Evolutionary conservation across 1,140 invertebrate species (phyloP).

Genomic region (Tetramorium simillimum): DNA sequence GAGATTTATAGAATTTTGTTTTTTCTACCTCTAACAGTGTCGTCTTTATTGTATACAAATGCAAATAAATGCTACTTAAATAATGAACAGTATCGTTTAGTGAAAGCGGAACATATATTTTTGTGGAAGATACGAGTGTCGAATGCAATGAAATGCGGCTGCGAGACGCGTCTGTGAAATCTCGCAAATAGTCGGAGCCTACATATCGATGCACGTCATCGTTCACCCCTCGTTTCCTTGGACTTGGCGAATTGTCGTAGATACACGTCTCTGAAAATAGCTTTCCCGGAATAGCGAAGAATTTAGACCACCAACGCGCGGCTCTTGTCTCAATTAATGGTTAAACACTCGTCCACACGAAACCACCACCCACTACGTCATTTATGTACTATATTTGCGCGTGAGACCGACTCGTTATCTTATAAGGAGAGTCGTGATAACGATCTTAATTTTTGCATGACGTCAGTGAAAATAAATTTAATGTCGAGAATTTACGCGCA

Average conservation of each 20-base stretch:
- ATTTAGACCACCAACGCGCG: conserved; percentile 77
- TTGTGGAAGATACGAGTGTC: neutral
- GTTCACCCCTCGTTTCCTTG: conserved; percentile 68
- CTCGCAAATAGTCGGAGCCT: conserved; percentile 61
- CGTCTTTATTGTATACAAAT: neutral
- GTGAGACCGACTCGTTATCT: conserved; percentile 70
- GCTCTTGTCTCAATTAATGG: conserved; percentile 76
- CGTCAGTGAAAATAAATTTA: conserved; percentile 48
- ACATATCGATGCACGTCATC: conserved; percentile 70
- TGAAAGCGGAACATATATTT: neutral
- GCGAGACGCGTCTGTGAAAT: neutral
- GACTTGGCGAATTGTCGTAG: conserved; percentile 74
- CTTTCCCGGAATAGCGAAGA: conserved; percentile 75
- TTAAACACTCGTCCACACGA: conserved; percentile 75
- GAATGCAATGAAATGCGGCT: neutral
- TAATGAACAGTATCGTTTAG: neutral
- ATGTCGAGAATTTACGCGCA: conserved; percentile 2
- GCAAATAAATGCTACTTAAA: neutral
- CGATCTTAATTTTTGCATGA: conserved; percentile 70
- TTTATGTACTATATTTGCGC: conserved; percentile 69
- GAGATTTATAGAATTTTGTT: neutral
- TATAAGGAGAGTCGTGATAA: conserved; percentile 65
- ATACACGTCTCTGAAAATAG: conserved; percentile 72
- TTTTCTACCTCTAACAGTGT: neutral
- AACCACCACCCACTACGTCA: conserved; percentile 72